Conservation (phyloP, 1,140 invertebrate genomes). For the Melipona quadrifasciata region DNA sequence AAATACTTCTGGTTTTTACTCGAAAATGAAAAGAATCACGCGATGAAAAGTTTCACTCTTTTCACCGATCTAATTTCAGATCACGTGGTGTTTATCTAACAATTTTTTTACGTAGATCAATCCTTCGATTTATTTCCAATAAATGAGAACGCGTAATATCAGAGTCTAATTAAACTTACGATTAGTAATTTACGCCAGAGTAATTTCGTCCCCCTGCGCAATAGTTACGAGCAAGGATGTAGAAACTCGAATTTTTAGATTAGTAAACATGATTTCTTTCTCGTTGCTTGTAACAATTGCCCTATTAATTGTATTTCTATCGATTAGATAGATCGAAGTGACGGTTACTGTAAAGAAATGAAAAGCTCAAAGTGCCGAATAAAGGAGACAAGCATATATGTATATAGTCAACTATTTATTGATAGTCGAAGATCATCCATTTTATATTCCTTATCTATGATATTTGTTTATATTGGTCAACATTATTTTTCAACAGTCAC, state of each 20-base stretch:
- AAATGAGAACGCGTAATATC: no score
- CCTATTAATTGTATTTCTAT: conserved; percentile 27
- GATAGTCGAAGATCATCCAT: background rate
- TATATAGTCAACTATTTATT: conserved; percentile 34
- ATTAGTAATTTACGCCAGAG: background rate
- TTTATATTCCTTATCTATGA: background rate
- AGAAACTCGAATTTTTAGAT: background rate
- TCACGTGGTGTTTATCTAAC: background rate
- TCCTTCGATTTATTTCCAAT: background rate
- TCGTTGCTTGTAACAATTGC: conserved; percentile 3
- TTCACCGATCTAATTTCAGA: background rate
- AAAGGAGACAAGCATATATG: conserved; percentile 46
- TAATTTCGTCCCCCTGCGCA: conserved; percentile 17
- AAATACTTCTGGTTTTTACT: background rate
- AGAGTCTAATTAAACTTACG: conserved; percentile 18
- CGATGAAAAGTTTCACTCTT: background rate
- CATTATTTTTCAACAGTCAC: background rate
- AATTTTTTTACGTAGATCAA: background rate
- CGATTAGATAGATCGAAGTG: conserved; percentile 9
- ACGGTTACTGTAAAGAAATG: conserved; percentile 49
- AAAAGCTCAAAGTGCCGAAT: conserved; percentile 63
- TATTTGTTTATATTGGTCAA: background rate
- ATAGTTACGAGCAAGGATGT: conserved; percentile 8
- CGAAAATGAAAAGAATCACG: background rate
- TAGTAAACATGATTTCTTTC: background rate